A percentile compares a stretch with the other conserved stretches of the same genome.
These are phyloP conservation scores for Listronotus oregonensis DNA, from an alignment of 1,140 invertebrate species.

Conservation along the genomic window DNA sequence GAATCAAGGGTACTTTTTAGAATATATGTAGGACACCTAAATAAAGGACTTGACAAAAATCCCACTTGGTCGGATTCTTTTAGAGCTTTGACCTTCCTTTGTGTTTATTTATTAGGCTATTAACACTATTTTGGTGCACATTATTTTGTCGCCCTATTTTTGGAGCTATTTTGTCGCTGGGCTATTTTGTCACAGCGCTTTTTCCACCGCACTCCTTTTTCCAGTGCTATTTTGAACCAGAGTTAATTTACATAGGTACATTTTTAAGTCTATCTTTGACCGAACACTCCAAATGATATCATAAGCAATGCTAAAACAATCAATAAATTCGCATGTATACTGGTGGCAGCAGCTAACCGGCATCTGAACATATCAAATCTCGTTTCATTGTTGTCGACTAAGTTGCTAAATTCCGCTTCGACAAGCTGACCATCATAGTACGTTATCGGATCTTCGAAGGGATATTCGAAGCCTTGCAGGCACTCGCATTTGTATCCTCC, in stretches of 20 bases:
- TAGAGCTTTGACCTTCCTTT: no score
- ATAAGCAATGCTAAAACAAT: constrained; percentile 37
- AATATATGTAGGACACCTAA: no score
- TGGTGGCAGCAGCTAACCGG: constrained; percentile 78
- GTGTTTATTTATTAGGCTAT: no score
- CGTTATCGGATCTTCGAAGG: constrained; percentile 91
- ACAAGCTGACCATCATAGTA: constrained; percentile 96
- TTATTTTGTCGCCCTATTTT: background rate
- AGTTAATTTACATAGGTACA: background rate
- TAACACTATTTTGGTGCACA: background rate
- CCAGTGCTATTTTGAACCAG: no score
- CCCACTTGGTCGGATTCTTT: no score
- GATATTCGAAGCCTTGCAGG: constrained; percentile 95
- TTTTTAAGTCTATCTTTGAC: constrained; percentile 11
- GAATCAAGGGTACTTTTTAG: no score
- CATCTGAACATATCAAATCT: constrained; percentile 91
- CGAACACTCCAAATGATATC: constrained; percentile 34
- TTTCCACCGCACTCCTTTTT: no score
- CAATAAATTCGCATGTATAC: constrained; percentile 40
- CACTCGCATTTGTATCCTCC: constrained; percentile 99
- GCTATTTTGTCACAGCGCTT: no score
- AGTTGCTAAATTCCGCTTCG: constrained; percentile 91
- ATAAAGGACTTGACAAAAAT: no score
- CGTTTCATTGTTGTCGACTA: constrained; percentile 77
- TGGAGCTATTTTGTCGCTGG: no score